These are phyloP conservation scores for Oncorhynchus masou DNA, from an alignment of 2,113 vertebrate species.

Conservation along the genomic window DNA sequence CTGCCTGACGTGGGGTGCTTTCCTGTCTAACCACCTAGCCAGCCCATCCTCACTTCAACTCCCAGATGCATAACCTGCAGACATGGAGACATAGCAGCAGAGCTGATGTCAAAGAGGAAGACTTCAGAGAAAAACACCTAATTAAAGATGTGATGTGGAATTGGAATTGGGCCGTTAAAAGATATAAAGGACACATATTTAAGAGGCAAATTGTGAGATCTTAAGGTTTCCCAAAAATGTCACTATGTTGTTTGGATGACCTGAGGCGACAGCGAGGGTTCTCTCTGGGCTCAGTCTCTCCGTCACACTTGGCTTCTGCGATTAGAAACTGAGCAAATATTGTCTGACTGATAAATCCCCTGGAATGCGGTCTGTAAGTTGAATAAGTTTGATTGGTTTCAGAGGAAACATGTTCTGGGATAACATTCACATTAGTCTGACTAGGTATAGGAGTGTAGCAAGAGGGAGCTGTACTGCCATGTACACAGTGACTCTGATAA, in stretches of 20 bases:
- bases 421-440: conserved; percentile 27
- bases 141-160: conserved; percentile 31
- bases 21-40: conserved; percentile 40
- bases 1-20: conserved; percentile 57
- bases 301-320: conserved; percentile 5
- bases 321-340: conserved; percentile 42
- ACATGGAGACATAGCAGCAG: conserved; percentile 11
- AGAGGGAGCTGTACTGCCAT: conserved; percentile 20
- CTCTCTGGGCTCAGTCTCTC: neutral
- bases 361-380: conserved; percentile 53
- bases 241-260: neutral
- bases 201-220: conserved; percentile 34
- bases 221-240: conserved; percentile 12
- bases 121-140: conserved; percentile 10
- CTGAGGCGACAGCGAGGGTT: neutral
- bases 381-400: conserved; percentile 37
- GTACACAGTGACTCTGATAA: neutral
- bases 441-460: conserved; percentile 21
- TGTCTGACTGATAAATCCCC: conserved; percentile 63
- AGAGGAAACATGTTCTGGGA: conserved; percentile 23
- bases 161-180: conserved; percentile 15
- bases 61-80: conserved; percentile 37
- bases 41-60: conserved; percentile 26
- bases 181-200: neutral
- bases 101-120: conserved; percentile 5